Base-by-base conservation (phyloP, 2,888 invertebrate genomes). In the Hecatera dysodea region DNA sequence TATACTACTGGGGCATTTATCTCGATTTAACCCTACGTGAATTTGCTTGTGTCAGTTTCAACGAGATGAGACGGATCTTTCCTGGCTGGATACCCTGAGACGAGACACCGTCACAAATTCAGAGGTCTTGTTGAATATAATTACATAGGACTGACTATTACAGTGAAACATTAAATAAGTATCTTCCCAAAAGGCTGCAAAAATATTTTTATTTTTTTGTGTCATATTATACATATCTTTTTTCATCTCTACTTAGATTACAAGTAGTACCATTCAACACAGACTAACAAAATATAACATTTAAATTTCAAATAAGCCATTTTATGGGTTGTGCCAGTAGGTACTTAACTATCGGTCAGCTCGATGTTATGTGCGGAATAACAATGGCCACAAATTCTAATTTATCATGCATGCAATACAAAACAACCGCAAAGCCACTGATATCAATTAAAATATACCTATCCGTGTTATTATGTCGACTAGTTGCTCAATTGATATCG, bases 391-490 rank as follows among this genome's bases (percentile, higher is more conserved):
- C 61, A 75, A 65, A 64, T 57, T 53, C 56, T 61, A 62, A 65
- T 71, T 74, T 42, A 75, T 55, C 42, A 68, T 50, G 60, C 33
- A 39, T 63, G 59, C 52, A 33, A 46, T 60, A 63, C 52, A 70
- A 66, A 69, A 55, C 19, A 48, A 70, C 70, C 78, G 15, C 70
- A 79, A 52, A 55, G n/a, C 75, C 59, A 56, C 53, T 29, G 52
- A 24, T 39, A 65, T 71, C n/a, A 57, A 67, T 71, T 70, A 61
- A 61, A 67, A 65, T 44, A 22, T 22, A 53, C 15, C 1, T 56
- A 19, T 39, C 19, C 3, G 19, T 50, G 5, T 73, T 33, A 33
- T 39, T 27, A 19, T 27, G 44, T 73, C 29, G 19, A 65, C 44
- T 50, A 59, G 19, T 36, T 67, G 17, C 15, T 33, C 15, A 27